Percentiles rank a stretch among this genome's conserved stretches.
Conservation (phyloP, 2,113 vertebrate species). For the Nymphicus hollandicus region DNA sequence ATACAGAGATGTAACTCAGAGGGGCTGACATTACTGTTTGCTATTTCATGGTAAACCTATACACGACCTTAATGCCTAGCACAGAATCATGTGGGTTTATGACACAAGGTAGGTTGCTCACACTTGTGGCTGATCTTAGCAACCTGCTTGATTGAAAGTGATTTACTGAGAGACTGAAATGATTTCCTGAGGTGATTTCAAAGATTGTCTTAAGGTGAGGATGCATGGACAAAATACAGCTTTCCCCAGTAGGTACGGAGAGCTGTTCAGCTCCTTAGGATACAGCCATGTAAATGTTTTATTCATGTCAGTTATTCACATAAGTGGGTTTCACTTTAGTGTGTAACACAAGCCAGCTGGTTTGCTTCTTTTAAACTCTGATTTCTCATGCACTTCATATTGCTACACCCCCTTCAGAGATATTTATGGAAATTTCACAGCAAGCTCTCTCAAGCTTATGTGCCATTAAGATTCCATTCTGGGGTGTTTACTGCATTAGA, state of each 20-base stretch:
- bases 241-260: background rate
- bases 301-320: constrained; percentile 64
- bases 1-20: background rate
- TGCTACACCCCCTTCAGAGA: constrained; percentile 51
- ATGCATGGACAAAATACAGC: background rate
- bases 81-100: background rate
- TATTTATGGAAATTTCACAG: constrained; percentile 72
- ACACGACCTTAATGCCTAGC: background rate
- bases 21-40: background rate
- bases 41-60: background rate
- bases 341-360: constrained; percentile 70
- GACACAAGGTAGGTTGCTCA: background rate
- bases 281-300: constrained; percentile 55
- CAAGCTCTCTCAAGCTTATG: constrained; percentile 63
- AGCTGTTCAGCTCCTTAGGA: background rate
- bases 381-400: constrained; percentile 63
- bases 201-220: background rate
- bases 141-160: background rate
- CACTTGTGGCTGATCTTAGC: background rate
- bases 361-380: constrained; percentile 70
- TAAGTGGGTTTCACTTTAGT: constrained; percentile 62
- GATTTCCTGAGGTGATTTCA: background rate
- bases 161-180: background rate
- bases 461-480: constrained; percentile 55
- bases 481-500: constrained; percentile 58